phyloP scores from a whole-genome alignment of 2,113 vertebrate genomes.

The Cacatua alba region DNA sequence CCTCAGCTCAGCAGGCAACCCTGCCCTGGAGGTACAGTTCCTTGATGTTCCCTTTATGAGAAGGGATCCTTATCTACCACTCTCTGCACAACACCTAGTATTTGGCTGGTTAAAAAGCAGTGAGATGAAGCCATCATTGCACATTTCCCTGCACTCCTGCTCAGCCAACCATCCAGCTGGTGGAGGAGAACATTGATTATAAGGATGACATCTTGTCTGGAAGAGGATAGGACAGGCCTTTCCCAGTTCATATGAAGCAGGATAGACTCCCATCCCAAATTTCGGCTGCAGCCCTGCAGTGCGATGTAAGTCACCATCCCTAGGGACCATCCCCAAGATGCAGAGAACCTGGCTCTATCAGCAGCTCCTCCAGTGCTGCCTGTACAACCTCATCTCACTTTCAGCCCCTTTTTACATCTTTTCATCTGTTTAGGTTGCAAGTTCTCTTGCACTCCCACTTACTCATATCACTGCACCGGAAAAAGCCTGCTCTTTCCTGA shows the following conservation, averaged over 20 bases:
- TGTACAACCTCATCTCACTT: background rate
- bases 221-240: background rate
- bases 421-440: background rate
- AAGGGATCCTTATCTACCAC: background rate
- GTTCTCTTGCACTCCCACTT: background rate
- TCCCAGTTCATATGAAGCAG: background rate
- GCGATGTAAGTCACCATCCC: fast-evolving
- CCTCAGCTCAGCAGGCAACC: background rate
- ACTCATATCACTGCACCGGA: background rate
- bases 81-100: background rate
- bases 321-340: background rate
- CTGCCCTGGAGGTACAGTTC: background rate
- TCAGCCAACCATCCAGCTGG: background rate
- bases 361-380: background rate
- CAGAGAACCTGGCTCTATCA: background rate
- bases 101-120: background rate
- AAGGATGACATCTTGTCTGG: background rate
- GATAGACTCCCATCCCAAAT: background rate
- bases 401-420: background rate
- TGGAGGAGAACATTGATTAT: background rate
- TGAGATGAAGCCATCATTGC: background rate
- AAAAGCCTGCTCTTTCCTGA: background rate
- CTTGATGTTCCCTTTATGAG: background rate
- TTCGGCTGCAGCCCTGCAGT: background rate
- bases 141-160: background rate